These are phyloP conservation scores for Periparus ater DNA, from an alignment of 2,797 vertebrate species.

Conservation along the genomic window DNA sequence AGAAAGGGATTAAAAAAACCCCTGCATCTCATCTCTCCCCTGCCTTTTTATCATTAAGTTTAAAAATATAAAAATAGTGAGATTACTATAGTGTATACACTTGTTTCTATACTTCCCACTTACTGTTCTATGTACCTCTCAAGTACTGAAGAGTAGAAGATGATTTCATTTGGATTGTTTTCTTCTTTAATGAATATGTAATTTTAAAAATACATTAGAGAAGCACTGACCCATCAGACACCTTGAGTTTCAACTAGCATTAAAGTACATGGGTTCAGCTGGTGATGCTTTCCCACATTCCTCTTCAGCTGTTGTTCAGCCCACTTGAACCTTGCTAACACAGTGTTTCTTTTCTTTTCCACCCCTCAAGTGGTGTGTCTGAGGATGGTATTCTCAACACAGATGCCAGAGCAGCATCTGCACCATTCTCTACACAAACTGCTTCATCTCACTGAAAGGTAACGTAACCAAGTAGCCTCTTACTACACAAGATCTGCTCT, in stretches of 20 bases:
- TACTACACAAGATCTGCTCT: neutral
- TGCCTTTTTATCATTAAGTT: neutral
- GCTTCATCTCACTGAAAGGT: neutral
- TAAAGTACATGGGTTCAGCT: neutral
- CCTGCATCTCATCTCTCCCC: neutral
- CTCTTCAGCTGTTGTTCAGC: neutral
- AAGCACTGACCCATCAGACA: neutral
- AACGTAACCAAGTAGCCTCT: neutral
- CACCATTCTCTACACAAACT: neutral
- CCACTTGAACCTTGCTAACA: neutral
- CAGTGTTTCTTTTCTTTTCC: neutral
- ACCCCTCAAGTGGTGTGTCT: neutral
- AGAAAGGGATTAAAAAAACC: neutral
- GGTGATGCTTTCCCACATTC: neutral
- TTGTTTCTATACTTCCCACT: neutral
- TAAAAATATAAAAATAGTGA: neutral
- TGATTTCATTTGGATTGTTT: neutral
- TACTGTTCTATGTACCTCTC: neutral
- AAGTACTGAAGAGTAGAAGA: neutral
- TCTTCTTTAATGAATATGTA: neutral
- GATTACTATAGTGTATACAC: neutral
- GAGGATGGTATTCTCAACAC: accelerated
- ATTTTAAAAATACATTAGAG: neutral
- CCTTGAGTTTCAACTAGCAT: neutral
- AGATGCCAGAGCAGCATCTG: neutral